Base-by-base conservation (phyloP, 92 coral and sea anemone genomes). In the Palythoa grandis region DNA sequence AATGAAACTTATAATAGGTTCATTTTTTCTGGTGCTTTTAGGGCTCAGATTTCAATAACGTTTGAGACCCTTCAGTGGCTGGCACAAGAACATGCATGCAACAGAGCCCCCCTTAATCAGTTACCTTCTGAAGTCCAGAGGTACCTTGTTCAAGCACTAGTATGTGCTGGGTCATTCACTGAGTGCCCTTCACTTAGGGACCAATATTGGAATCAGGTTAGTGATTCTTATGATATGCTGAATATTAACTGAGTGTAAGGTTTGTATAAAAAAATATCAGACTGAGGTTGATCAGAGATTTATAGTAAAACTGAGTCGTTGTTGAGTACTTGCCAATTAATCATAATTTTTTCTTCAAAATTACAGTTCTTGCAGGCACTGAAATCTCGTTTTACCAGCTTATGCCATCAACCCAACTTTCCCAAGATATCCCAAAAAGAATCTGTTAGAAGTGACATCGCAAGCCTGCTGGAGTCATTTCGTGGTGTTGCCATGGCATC, bases 401-500 rank as follows among this genome's bases (percentile, higher is more conserved):
- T 91, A 68, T 93, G 98, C 76, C 96, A 91, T 52, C 95, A 91
- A 71, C 96, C 99, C n/a, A 83, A 91, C 86, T 96, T 96, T 53
- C 91, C 89, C 54, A 96, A 96, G 87, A 73, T 79, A 7, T 87
- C 95, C 13, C 98, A 95, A 78, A 92, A 95, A 82, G 99, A 96
- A 63, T 87, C 87, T 7, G 72, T 87, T 61, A 93, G 92, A 70
- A 86, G 76, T 63, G 98, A 96, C 70, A 72, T 96, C 7, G 92
- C 91, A 52, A 82, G 92, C 66, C 90, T 96, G 37, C 86, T 96
- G 58, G 98, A 96, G 86, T 93, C 98, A 43, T 96, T 96, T 76
- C 92, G 94, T 58, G 99, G 99, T 61, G 94, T 92, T 3, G 98
- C 99, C 19, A 83, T 90, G 79, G 98, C 97, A 7, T 85, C 98